Base-by-base conservation (phyloP, 2,113 vertebrate genomes). In the Carassius auratus region DNA sequence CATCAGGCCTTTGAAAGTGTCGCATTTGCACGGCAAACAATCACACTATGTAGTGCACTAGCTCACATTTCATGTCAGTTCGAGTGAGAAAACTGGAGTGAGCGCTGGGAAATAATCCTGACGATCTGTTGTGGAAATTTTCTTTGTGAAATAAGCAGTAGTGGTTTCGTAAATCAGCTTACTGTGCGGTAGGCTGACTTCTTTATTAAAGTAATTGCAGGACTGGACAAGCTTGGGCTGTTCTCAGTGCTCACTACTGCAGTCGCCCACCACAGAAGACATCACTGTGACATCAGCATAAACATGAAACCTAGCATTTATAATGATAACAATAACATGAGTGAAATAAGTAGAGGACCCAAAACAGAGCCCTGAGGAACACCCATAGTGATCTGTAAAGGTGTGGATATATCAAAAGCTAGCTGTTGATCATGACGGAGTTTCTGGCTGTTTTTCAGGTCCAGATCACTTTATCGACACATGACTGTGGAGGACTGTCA, bases 381-480 rank as follows among this genome's bases (percentile, higher is more conserved):
- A 61, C 57, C 57, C 8, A 2, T n/a, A n/a, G 19, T 61, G 21
- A n/a, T 61, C 57, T 9, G 5, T 57, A 21, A 21, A 57, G 6
- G 55, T 19, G 52, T 2, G 17, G 52, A 57, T 57, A 21, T 21
- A 19, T 21, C 5, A 0, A 57, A 57, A 57, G 55, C 50, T 52
- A 52, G 4, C 50, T 52, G 50, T 52, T 52, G 50, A 57, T 8
- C 6, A 57, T 19, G 17, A 57, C 17, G n/a, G 8, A 59, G 21
- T 91, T 19, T 87, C 74, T 91, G 89, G 66, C 64, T 90, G 83
- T 4, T 74, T 73, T 84, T 78, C 93, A 99, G 98, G 97, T 99
- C 88, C 97, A 98, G 92, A 97, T 99, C 87, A 99, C 98, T 8
- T 90, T 99, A 87, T 97, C 95, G 1, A 98, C 98, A 5, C 98